Percentiles rank a stretch among this genome's conserved stretches.
Evolutionary conservation across 2,113 vertebrate genomes (phyloP).

Genomic region (Gnathonemus longibarbis): DNA sequence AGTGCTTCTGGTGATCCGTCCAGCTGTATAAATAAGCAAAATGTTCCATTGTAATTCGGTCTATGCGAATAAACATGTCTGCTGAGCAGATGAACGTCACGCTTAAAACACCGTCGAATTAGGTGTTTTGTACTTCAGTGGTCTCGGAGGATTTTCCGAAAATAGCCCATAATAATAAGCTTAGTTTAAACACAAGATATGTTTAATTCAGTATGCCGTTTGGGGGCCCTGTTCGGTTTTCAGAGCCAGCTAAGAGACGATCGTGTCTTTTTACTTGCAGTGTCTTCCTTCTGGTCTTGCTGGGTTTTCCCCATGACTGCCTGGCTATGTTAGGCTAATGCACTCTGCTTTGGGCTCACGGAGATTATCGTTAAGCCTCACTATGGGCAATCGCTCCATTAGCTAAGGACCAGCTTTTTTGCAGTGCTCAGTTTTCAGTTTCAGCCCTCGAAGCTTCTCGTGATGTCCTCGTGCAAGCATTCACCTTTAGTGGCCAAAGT

Average conservation of each 20-base stretch:
- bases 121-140: background rate
- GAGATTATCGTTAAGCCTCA: background rate
- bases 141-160: background rate
- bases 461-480: background rate
- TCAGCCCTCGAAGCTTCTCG: background rate
- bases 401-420: background rate
- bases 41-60: background rate
- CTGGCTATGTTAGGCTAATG: background rate
- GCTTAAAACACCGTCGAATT: background rate
- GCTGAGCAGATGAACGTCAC: background rate
- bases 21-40: constrained; percentile 10
- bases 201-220: background rate
- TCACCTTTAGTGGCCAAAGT: background rate
- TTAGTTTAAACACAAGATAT: background rate
- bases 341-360: background rate
- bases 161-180: background rate
- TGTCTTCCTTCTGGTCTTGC: background rate
- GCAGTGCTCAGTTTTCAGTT: background rate
- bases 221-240: background rate
- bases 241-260: background rate
- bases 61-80: background rate
- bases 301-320: background rate
- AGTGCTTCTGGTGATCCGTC: background rate
- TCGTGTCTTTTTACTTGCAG: background rate
- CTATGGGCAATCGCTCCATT: background rate